Base-by-base conservation (phyloP, 2,797 vertebrate genomes). In the Podarcis lilfordi region DNA sequence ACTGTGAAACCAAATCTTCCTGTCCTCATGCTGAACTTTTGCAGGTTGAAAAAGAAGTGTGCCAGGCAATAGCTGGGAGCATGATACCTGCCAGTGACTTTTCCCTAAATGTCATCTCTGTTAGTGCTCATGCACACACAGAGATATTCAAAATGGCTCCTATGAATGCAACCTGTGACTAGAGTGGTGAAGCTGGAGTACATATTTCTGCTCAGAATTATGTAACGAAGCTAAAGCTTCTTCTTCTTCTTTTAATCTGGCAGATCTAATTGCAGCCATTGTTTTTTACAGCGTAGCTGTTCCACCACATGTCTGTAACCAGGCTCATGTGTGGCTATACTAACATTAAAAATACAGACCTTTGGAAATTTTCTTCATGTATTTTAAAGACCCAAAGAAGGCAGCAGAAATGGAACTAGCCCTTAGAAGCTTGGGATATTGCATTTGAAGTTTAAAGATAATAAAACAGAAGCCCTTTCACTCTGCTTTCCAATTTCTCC, bases 401-500 rank as follows among this genome's bases (percentile, higher is more conserved):
- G 32, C 45, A 50, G 11, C n/a, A 79, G 40, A 86, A 50, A 66
- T 2, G n/a, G n/a, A 78, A 32, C 61, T 68, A 43, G 37, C 64
- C 37, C 37, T 43, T 79, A 50, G 29, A 68, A 10, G 7, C 6
- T 86, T 79, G 25, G n/a, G 21, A 45, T 10, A 79, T 79, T 69
- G 61, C 75, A 86, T 50, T 79, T 68, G 66, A 86, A 69, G 66
- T 86, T 79, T 82, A n/a, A 82, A 82, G 37, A 43, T 68, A 68
- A 78, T 77, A 86, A 86, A n/a, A 84, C 55, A 37, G 59, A 84
- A 40, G 64, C 23, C 64, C 84, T 78, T 85, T 85, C 59, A 45
- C 74, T 79, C 7, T 23, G 15, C 50, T 27, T 86, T 85, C 45
- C 72, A 29, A 6, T 45, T 69, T 25, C 68, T 25, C 43, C 29